Evolutionary conservation across 92 coral and sea anemone species (phyloP), one percentile per base, ranked within the genome.

Genomic region (Epizoanthus stellaris): DNA sequence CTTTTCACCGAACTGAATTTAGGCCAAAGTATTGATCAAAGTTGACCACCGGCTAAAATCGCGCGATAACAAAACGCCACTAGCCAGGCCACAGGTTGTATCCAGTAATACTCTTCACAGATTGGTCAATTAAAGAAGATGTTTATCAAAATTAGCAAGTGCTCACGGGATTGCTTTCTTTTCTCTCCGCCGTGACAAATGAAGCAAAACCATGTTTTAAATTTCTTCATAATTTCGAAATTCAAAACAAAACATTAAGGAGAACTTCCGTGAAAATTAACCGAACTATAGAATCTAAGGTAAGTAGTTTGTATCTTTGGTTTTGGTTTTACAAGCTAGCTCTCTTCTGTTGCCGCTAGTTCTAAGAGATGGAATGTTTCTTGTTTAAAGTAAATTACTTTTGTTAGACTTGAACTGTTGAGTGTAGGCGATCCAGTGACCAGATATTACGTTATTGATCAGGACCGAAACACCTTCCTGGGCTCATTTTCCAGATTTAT

Each of bases 131-230:
- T 63, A 4, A 19, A 47, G 19, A 21, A 30, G 23, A 40, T 79
- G 83, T 79, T 79, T 62, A 63, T 9, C 70, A 79, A 79, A 77
- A 40, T 42, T 20, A 79, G 72, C 83, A 79, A 79, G 83, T 79
- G 15, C 36, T 64, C 71, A 20, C 73, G 25, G 73, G 83, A 42
- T 10, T 45, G 67, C 57, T 63, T 52, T 79, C 54, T 21, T 61
- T 63, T 79, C 11, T 43, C 61, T 15, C 70, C 49, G 20, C 52
- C 5, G 60, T 79, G 54, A 43, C 60, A 63, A 79, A 79, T 52
- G 67, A 21, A 79, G 68, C 45, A 62, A 79, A 40, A 79, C 59
- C 39, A 79, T 79, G 83, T 79, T 79, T 79, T 79, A 63, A 79
- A 79, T 79, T 64, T 72, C 74, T 58, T 39, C 52, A 73, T 64